phyloP scores from a whole-genome alignment of 1,140 invertebrate genomes.

The Venustaconcha ellipsiformis region DNA sequence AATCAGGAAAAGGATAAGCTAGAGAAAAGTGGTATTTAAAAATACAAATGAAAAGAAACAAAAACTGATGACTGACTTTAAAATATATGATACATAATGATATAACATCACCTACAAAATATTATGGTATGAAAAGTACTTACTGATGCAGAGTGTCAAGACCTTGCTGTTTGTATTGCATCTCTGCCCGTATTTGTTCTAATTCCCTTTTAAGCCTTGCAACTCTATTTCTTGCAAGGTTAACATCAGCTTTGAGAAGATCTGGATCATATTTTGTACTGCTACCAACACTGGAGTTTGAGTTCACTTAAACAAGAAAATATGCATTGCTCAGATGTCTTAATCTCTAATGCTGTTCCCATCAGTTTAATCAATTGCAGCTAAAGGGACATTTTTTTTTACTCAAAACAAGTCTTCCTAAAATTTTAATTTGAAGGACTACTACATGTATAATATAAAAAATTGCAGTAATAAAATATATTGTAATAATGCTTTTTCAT shows the following conservation, averaged over 20 bases:
- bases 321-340: conserved; percentile 1
- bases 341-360: neutral
- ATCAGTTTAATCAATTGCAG: neutral
- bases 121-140: conserved; percentile 61
- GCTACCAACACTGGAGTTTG: conserved; percentile 83
- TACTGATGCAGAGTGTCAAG: conserved; percentile 91
- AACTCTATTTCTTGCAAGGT: conserved; percentile 87
- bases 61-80: no score
- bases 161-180: conserved; percentile 90
- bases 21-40: no score
- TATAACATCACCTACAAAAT: no score
- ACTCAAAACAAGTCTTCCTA: no score
- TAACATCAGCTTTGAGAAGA: conserved; percentile 91
- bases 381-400: neutral
- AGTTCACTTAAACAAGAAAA: conserved; percentile 80
- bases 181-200: conserved; percentile 91
- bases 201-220: conserved; percentile 90
- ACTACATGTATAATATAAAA: neutral
- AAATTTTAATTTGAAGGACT: no score
- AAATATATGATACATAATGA: no score
- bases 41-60: no score
- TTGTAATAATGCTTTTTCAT: no score
- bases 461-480: no score
- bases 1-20: no score
- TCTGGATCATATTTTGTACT: conserved; percentile 93